phyloP scores from a whole-genome alignment of 1,140 invertebrate genomes.

The Hermetia illucens region DNA sequence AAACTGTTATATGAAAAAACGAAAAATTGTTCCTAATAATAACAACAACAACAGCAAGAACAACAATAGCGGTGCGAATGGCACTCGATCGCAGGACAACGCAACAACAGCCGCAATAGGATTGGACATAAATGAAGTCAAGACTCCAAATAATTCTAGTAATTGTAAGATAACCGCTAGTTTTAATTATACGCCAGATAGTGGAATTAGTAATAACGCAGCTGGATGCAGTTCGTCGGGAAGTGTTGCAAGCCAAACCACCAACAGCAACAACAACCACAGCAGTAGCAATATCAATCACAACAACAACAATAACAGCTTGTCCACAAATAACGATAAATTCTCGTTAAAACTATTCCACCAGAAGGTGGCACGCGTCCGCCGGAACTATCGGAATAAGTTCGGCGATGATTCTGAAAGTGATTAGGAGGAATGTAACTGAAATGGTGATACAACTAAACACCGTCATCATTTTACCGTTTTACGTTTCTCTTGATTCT shows the following conservation, averaged over 20 bases:
- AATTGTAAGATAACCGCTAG: not conserved
- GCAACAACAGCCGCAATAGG: too few species aligned
- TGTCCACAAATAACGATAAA: not conserved
- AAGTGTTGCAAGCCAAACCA: not conserved
- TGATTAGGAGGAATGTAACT: constrained; percentile 9
- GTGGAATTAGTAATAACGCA: constrained; percentile 9
- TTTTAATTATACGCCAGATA: constrained; percentile 9
- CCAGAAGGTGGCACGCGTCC: constrained; percentile 8
- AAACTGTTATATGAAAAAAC: not conserved
- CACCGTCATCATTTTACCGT: too few species aligned
- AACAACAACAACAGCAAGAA: constrained; percentile 4
- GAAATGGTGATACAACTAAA: too few species aligned
- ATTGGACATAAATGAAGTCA: not conserved
- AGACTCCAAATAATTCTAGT: not conserved
- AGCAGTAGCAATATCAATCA: not conserved
- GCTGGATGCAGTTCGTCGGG: constrained; percentile 3
- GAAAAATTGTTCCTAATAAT: not conserved
- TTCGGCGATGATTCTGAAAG: constrained; percentile 11
- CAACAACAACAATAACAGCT: not conserved
- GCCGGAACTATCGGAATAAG: constrained; percentile 11
- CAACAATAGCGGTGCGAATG: constrained; percentile 2
- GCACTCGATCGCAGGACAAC: not conserved
- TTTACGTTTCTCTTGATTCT: too few species aligned
- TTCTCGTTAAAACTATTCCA: constrained; percentile 5
- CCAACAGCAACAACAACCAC: constrained; percentile 1